phyloP scores from a whole-genome alignment of 2,113 vertebrate species.

The Ammodramus savannarum region DNA sequence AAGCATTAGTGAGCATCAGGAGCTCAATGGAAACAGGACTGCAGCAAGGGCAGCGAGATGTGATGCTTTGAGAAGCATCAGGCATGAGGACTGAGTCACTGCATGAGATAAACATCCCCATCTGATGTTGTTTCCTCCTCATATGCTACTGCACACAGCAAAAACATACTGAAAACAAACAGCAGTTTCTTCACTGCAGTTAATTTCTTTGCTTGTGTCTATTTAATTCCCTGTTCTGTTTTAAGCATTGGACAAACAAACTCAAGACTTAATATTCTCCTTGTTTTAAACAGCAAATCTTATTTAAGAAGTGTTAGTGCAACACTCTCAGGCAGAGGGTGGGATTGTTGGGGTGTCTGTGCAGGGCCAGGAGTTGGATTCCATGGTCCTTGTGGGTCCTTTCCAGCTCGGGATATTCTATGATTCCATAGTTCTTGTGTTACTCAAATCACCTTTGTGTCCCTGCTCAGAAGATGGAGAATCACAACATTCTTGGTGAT shows the following conservation, averaged over 20 bases:
- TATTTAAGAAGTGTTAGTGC: neutral
- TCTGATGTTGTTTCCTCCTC: neutral
- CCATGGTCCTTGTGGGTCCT: neutral
- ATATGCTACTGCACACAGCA: neutral
- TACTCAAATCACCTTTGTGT: neutral
- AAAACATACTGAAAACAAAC: neutral
- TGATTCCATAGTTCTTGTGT: neutral
- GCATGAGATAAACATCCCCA: neutral
- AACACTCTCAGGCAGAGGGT: neutral
- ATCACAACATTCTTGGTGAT: rapidly evolving
- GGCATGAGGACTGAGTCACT: neutral
- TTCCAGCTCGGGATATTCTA: neutral
- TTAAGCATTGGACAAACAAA: neutral
- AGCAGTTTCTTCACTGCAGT: neutral
- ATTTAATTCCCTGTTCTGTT: neutral
- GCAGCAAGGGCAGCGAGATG: rapidly evolving
- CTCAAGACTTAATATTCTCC: neutral
- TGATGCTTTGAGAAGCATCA: neutral
- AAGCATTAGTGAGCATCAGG: neutral
- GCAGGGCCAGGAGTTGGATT: neutral
- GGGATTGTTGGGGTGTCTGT: neutral
- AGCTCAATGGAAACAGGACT: neutral
- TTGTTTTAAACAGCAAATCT: neutral
- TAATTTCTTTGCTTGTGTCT: neutral
- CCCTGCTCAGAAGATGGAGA: neutral